Evolutionary conservation across 2,888 invertebrate species (phyloP), one percentile per base, ranked within the genome.

Genomic region (Polydrusus cervinus): DNA sequence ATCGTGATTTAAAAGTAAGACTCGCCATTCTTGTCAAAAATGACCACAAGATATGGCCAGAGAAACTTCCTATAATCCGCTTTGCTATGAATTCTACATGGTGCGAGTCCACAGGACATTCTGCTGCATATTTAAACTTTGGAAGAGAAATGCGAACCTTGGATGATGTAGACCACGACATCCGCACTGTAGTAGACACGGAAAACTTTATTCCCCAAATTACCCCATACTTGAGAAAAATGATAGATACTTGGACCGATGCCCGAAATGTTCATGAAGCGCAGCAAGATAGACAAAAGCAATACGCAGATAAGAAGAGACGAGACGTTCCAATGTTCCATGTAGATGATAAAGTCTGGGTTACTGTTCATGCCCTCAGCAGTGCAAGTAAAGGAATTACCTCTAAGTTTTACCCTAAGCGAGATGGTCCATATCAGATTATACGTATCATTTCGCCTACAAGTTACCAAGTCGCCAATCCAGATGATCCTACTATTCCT

Each of bases 71-170:
- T 0, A 67, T 79, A 1, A 83, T 87, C 0, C 75, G 86, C 0
- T 87, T 87, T 67, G 84, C 86, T 0, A 85, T 86, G 82, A 87
- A 87, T 60, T 30, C 30, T 7, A 81, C 83, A 0, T 49, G 34
- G 8, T 82, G 82, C 49, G 76, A 80, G 51, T 75, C 78, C 8
- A 86, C 86, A 0, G 83, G 83, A 0, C 79, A 78, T 20, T 79
- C 83, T 0, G 79, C 86, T 6, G 85, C 87, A 0, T 85, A 81
- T 34, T 57, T 86, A 1, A 86, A 83, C 9, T 82, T 81, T 18
- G 86, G 82, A 0, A 71, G 86, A 64, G 85, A 87, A 74, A 55
- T 86, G 0, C 74, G 86, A n/a, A 83, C 83, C 0, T 64, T 80
- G 0, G 81, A 82, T 69, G 85, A 86, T 40, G 80, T 82, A 1